Percentiles rank a stretch among this genome's conserved stretches.
phyloP scores from a whole-genome alignment of 92 coral and sea anemone genomes.

The Actinostola sp. region DNA sequence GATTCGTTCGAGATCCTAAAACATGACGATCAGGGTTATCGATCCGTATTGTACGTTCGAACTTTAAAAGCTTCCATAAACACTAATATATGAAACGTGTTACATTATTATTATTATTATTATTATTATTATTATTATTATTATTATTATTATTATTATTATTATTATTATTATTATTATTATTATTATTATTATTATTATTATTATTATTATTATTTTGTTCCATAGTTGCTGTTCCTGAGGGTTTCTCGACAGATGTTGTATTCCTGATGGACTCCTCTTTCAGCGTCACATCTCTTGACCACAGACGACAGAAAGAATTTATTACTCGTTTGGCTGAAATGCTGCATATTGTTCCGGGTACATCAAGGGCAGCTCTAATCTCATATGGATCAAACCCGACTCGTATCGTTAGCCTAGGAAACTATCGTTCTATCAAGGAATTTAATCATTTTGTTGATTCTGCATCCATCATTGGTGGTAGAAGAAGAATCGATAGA shows the following conservation, averaged over 20 bases:
- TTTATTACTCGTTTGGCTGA: slow-evolving; percentile 63
- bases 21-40: no score
- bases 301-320: slow-evolving; percentile 68
- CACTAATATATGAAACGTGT: no score
- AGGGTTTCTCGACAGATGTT: slow-evolving; percentile 47
- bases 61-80: no score
- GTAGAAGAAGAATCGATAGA: slow-evolving; percentile 61
- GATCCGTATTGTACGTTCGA: no score
- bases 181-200: no score
- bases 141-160: no score
- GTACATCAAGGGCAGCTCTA: slow-evolving; percentile 57
- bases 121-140: no score
- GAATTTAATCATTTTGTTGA: slow-evolving; percentile 55
- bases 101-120: no score
- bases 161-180: no score
- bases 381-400: slow-evolving; percentile 75
- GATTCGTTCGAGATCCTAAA: no score
- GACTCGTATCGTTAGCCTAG: slow-evolving; percentile 39
- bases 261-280: slow-evolving; percentile 75
- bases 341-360: slow-evolving; percentile 48
- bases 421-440: slow-evolving; percentile 29
- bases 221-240: no score
- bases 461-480: slow-evolving; percentile 48
- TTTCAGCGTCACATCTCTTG: slow-evolving; percentile 33
- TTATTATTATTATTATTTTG: no score